Evolutionary conservation across 1,140 invertebrate genomes (phyloP), one percentile per base, ranked within the genome.

Genomic region (Myzus persicae): DNA sequence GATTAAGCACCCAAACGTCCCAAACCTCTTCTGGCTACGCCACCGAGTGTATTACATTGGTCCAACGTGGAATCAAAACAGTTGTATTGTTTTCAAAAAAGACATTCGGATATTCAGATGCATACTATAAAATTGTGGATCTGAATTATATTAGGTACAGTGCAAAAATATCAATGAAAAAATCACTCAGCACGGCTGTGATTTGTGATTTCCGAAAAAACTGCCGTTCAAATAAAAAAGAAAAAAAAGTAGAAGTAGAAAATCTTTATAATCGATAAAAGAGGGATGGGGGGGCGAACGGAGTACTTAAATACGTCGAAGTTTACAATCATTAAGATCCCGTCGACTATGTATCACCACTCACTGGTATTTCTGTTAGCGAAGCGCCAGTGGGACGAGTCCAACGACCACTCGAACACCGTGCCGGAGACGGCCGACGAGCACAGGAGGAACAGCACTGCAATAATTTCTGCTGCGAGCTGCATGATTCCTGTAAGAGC

Each of bases 301-400:
- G 11, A 48, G 46, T 48, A 18, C 46, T 14, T 14, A 48, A 48
- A 48, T 48, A 54, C 7, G 9, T 67, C 31, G 8, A 31, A 14
- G 54, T 59, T 31, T 31, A 59, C 31, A 31, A 67, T 11, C 4
- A n/a, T n/a, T 14, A 14, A 67, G 26, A 11, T 67, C 31, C 31
- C 59, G 59, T 42, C 38, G 2, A 76, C 24, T 42, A 11, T 18
- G 14, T n/a, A n/a, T 24, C 84, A 42, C 22, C 6, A 92, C 91
- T 93, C 67, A 93, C 91, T 93, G 46, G 22, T 31, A 40, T 93
- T 93, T 26, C 81, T 54, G 36, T 93, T 93, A 3, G 44, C 26
- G 36, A 93, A 84, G 0, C 81, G 81, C 91, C 91, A 93, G 81
- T 31, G 36, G 26, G 46, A 40, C 76, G 91, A 93, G 38, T 54